Base-by-base conservation (phyloP, 2,113 vertebrate species). In the Urocolius indicus region DNA sequence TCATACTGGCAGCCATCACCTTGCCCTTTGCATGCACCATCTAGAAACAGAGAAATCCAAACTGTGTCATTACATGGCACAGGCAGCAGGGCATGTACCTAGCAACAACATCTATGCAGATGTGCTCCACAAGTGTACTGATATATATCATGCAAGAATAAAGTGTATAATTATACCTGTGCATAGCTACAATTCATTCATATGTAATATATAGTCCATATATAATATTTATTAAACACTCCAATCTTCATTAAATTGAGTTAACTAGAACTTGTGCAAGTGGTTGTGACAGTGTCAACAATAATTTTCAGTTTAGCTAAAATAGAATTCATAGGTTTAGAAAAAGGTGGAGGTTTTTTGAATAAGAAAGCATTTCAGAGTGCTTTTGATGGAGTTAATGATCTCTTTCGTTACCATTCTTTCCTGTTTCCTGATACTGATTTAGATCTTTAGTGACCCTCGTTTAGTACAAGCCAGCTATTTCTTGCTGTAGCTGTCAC, bases 371-470 rank as follows among this genome's bases (percentile, higher is more conserved):
- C 6, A 22, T 52, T 89, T 81, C 9, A 76, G n/a, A 72, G 13
- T 38, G 16, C 6, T 89, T 94, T 84, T 78, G 61, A 74, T 73
- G 23, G 55, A 74, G 61, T 68, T 84, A 80, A 94, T 61, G 5
- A 51, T 72, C 45, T 58, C 30, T 89, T 95, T 91, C 66, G 55
- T 84, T 84, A 49, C 62, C 36, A 32, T 84, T 89, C 83, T 89
- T 91, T 88, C 73, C 65, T 87, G 45, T 81, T 89, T 94, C 86
- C 89, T 89, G 48, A 59, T 89, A 84, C 30, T 74, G 79, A 93
- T 94, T 94, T 96, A 84, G 52, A 74, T 75, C 68, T 93, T 77
- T 45, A 72, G 69, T 61, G 89, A 92, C 43, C 38, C 11, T 80
- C 23, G 36, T 65, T 90, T 78, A 52, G 38, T 84, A 77, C 34